phyloP scores from a whole-genome alignment of 1,140 invertebrate species.

The Rhyacophila brunnea region DNA sequence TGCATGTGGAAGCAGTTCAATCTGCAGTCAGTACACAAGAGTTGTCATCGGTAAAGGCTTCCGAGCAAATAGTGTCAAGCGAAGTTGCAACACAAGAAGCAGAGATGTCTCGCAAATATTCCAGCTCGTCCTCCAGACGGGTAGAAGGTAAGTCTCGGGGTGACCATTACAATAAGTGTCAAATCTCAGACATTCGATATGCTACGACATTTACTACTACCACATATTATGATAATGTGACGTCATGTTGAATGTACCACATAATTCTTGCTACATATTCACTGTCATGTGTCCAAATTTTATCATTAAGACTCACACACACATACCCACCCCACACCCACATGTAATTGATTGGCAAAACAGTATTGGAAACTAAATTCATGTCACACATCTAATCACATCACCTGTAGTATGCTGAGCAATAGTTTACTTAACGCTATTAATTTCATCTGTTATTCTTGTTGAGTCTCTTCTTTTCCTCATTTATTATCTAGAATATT shows the following conservation, averaged over 20 bases:
- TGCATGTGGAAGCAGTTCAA: slow-evolving; percentile 23
- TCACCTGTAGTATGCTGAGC: slow-evolving; percentile 20
- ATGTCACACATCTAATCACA: slow-evolving; percentile 25
- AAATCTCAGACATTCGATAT: neutral
- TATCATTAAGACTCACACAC: slow-evolving; percentile 15
- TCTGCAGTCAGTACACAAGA: slow-evolving; percentile 15
- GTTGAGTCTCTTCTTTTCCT: slow-evolving; percentile 22
- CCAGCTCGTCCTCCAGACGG: slow-evolving; percentile 56
- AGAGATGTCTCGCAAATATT: slow-evolving; percentile 60
- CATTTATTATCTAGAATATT: slow-evolving; percentile 53
- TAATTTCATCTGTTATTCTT: slow-evolving; percentile 23
- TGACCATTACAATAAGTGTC: no score
- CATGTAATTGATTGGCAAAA: neutral
- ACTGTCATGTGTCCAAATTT: slow-evolving; percentile 2
- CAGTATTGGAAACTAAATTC: neutral
- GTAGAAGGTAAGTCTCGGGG: slow-evolving; percentile 53
- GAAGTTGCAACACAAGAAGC: slow-evolving; percentile 47
- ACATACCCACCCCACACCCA: neutral
- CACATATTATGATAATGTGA: neutral
- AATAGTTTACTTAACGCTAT: slow-evolving; percentile 21
- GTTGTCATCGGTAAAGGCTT: neutral
- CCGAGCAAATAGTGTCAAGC: neutral
- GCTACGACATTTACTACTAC: neutral
- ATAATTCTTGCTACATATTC: neutral
- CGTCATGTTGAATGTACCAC: slow-evolving; percentile 3